A percentile compares a stretch with the other conserved stretches of the same genome.
These are phyloP conservation scores for Propithecus deckenii DNA, from an alignment of 2,797 vertebrate genomes.

Conservation along the genomic window DNA sequence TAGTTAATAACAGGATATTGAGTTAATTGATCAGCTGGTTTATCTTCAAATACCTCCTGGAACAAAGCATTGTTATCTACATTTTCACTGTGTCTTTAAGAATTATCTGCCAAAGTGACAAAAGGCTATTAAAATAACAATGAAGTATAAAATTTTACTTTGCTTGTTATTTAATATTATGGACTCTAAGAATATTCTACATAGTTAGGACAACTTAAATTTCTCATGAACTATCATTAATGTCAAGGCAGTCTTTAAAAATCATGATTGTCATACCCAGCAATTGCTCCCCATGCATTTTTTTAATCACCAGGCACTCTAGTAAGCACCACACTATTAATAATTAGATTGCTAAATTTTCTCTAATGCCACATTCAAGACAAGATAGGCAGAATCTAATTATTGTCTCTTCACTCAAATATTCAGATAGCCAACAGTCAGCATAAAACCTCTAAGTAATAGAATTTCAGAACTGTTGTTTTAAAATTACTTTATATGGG, in stretches of 20 bases:
- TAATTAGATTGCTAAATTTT: neutral
- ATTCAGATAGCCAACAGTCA: neutral
- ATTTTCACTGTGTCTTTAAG: neutral
- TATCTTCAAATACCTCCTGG: neutral
- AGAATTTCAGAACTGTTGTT: neutral
- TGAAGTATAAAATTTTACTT: neutral
- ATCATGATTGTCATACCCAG: neutral
- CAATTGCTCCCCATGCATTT: neutral
- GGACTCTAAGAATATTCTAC: neutral
- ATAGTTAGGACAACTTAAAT: neutral
- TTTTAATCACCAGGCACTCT: neutral
- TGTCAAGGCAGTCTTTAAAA: neutral
- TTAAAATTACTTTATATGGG: neutral
- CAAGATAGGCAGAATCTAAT: neutral
- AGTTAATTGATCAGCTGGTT: neutral
- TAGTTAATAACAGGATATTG: neutral
- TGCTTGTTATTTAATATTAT: neutral
- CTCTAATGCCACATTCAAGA: neutral
- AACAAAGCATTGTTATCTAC: neutral
- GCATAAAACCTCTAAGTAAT: neutral
- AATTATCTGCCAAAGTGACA: neutral
- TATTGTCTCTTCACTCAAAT: neutral
- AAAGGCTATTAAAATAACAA: neutral
- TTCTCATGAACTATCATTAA: neutral
- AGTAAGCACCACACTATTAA: neutral